A percentile compares a stretch with the other conserved stretches of the same genome.
These are phyloP conservation scores for Pogona vitticeps DNA, from an alignment of 2,113 vertebrate genomes.

Conservation along the genomic window DNA sequence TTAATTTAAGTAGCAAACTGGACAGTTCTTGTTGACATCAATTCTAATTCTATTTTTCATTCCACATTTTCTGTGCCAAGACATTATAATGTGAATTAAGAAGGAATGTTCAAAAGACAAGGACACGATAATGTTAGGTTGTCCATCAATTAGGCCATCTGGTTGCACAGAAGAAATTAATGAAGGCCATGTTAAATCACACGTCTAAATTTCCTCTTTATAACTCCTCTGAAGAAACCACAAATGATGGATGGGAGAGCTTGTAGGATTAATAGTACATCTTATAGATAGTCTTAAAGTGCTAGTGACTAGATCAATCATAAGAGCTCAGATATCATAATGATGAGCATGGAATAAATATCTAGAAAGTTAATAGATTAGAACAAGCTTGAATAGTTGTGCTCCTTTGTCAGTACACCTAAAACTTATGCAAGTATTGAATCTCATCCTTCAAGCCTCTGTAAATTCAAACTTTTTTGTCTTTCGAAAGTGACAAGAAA, in stretches of 20 bases:
- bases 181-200: slow-evolving; percentile 48
- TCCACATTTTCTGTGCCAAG: not conserved
- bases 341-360: slow-evolving; percentile 40
- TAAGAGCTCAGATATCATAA: slow-evolving; percentile 31
- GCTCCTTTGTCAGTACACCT: not conserved
- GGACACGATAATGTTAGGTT: slow-evolving; percentile 45
- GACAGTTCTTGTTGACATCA: not conserved
- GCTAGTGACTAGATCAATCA: slow-evolving; percentile 48
- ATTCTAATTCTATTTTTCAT: not conserved
- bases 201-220: slow-evolving; percentile 52
- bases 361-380: slow-evolving; percentile 12
- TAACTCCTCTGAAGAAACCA: slow-evolving; percentile 46
- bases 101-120: slow-evolving; percentile 5
- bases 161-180: slow-evolving; percentile 47
- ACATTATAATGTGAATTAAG: not conserved
- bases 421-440: slow-evolving; percentile 1
- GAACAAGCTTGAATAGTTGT: slow-evolving; percentile 1
- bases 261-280: slow-evolving; percentile 50
- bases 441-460: slow-evolving; percentile 13
- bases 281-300: slow-evolving; percentile 35
- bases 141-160: slow-evolving; percentile 56
- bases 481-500: not conserved
- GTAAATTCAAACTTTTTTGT: slow-evolving; percentile 24
- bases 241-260: slow-evolving; percentile 45
- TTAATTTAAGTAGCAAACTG: not conserved